Percentiles rank a stretch among this genome's conserved stretches.
Evolutionary conservation across 2,113 vertebrate species (phyloP).

Genomic region (Lamprotornis superbus): DNA sequence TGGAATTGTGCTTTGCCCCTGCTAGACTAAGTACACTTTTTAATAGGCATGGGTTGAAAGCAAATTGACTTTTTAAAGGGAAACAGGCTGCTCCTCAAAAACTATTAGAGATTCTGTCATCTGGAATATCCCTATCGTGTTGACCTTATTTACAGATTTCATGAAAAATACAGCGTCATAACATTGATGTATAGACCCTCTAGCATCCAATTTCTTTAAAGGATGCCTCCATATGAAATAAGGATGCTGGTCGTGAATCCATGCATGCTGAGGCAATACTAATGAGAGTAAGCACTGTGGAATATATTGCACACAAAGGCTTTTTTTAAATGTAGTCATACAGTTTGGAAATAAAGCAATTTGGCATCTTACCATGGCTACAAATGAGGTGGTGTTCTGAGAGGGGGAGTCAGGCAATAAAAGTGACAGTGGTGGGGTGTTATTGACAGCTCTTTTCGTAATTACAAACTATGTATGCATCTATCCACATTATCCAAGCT

Average conservation of each 20-base stretch:
- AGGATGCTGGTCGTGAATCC: conserved; percentile 57
- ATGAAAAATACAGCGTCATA: conserved; percentile 69
- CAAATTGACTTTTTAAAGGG: conserved; percentile 64
- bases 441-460: conserved; percentile 67
- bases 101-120: conserved; percentile 69
- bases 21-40: conserved; percentile 20
- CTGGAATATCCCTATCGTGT: conserved; percentile 58
- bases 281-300: conserved; percentile 46
- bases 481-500: conserved; percentile 49
- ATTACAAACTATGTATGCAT: conserved; percentile 31
- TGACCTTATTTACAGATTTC: conserved; percentile 74
- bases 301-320: conserved; percentile 52
- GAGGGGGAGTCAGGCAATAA: conserved; percentile 58
- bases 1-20: conserved; percentile 22
- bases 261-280: conserved; percentile 40
- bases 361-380: conserved; percentile 61
- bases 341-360: conserved; percentile 67
- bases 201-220: conserved; percentile 69
- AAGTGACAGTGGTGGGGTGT: conserved; percentile 63
- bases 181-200: conserved; percentile 70
- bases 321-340: conserved; percentile 59
- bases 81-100: conserved; percentile 68
- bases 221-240: conserved; percentile 52
- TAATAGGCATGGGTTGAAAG: conserved; percentile 53
- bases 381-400: conserved; percentile 60